phyloP scores from a whole-genome alignment of 2,888 invertebrate species.

The Mallateleia sp. region DNA sequence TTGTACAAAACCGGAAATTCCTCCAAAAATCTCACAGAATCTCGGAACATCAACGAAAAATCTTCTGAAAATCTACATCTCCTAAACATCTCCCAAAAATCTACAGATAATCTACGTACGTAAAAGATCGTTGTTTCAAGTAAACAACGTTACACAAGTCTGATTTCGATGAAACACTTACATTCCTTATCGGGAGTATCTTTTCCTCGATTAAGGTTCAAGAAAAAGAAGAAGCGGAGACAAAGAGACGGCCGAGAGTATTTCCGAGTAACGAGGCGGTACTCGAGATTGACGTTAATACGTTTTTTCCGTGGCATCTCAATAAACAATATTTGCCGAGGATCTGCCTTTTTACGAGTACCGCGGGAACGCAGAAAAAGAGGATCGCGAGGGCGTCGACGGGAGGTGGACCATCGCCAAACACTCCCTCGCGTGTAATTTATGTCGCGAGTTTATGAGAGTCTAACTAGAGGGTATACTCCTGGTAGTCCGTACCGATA shows the following conservation, averaged over 20 bases:
- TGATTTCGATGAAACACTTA: too few species aligned
- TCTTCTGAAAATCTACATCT: too few species aligned
- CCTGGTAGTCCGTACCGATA: conserved; percentile 79
- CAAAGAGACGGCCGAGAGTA: conserved; percentile 14
- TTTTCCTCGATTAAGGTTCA: not conserved
- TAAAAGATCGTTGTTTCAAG: too few species aligned
- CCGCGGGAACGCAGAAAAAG: conserved; percentile 48
- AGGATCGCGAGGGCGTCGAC: conserved; percentile 89
- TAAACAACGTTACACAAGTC: too few species aligned
- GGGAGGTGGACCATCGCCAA: conserved; percentile 90
- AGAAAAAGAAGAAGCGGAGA: conserved; percentile 28
- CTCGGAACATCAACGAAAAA: too few species aligned
- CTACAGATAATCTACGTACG: too few species aligned
- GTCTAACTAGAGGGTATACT: conserved; percentile 89
- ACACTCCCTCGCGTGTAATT: too few species aligned
- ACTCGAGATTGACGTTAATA: conserved; percentile 73
- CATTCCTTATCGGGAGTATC: not conserved
- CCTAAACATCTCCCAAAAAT: too few species aligned
- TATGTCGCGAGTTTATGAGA: too few species aligned
- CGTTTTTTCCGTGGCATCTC: conserved; percentile 80
- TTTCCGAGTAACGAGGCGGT: conserved; percentile 56
- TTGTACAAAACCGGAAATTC: too few species aligned
- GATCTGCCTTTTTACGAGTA: conserved; percentile 69
- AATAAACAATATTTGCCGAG: conserved; percentile 84
- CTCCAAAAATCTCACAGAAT: too few species aligned